Evolutionary conservation across 2,888 invertebrate genomes (phyloP).

Genomic region (Drosophila rellima): DNA sequence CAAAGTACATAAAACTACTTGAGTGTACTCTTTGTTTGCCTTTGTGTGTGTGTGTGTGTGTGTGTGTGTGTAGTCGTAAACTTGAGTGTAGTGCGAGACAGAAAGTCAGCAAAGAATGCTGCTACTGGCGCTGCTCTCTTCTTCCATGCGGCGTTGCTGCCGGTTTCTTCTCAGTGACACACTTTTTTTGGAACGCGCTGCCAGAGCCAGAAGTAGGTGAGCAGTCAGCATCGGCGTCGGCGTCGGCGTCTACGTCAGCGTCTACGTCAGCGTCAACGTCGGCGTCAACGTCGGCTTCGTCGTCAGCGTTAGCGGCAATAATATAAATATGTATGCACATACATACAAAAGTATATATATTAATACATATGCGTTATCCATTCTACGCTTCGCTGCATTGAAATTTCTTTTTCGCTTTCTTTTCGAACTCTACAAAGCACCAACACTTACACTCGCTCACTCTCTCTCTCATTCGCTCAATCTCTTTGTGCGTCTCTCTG

Average conservation of each 20-base stretch:
- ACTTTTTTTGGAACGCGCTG: slow-evolving; percentile 55
- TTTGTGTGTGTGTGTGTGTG: slow-evolving; percentile 7
- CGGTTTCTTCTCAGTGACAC: slow-evolving; percentile 69
- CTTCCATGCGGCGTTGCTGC: slow-evolving; percentile 49
- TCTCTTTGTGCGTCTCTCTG: slow-evolving; percentile 9
- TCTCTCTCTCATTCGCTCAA: slow-evolving; percentile 19
- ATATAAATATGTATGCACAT: slow-evolving; percentile 4
- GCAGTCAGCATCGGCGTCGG: slow-evolving; percentile 18
- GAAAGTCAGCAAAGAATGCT: slow-evolving; percentile 72
- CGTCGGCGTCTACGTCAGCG: background rate
- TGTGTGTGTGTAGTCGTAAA: slow-evolving; percentile 22
- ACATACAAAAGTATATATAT: background rate
- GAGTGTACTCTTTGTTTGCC: background rate
- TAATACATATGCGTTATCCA: slow-evolving; percentile 53
- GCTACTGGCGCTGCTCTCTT: slow-evolving; percentile 57
- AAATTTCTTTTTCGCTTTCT: slow-evolving; percentile 80
- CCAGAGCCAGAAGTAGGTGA: slow-evolving; percentile 70
- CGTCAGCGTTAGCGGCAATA: slow-evolving; percentile 19
- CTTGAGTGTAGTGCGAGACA: slow-evolving; percentile 35
- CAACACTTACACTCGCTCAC: slow-evolving; percentile 41
- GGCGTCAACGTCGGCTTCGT: slow-evolving; percentile 4
- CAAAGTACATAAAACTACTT: slow-evolving; percentile 5
- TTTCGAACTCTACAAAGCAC: slow-evolving; percentile 64
- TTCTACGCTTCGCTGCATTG: slow-evolving; percentile 77
- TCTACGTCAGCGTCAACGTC: slow-evolving; percentile 6